These are phyloP conservation scores for Seira musarum DNA, from an alignment of 2,888 invertebrate species.

Conservation along the genomic window DNA sequence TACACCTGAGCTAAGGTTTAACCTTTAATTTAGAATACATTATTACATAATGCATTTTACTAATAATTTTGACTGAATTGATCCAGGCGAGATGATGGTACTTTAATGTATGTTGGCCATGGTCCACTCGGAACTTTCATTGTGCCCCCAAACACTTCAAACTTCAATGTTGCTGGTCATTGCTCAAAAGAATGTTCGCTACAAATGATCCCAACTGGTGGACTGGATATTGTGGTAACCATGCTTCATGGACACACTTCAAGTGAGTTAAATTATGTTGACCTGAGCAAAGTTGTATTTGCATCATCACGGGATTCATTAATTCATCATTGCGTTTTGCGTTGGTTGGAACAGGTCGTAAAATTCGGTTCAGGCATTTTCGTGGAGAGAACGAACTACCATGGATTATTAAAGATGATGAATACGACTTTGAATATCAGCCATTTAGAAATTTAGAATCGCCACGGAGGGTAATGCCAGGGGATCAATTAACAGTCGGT, in stretches of 20 bases:
- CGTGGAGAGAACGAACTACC: slow-evolving; percentile 26
- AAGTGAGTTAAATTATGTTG: too few species aligned
- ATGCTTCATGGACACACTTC: slow-evolving; percentile 42
- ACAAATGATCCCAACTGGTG: slow-evolving; percentile 19
- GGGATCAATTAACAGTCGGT: slow-evolving; percentile 38
- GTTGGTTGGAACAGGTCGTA: slow-evolving; percentile 3
- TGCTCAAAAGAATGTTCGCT: slow-evolving; percentile 32
- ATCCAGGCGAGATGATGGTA: too few species aligned
- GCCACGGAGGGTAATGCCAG: slow-evolving; percentile 6
- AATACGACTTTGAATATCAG: slow-evolving; percentile 43
- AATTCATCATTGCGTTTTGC: background rate
- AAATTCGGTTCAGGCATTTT: slow-evolving; percentile 31
- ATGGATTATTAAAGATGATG: slow-evolving; percentile 12
- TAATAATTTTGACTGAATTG: too few species aligned
- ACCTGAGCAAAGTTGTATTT: too few species aligned
- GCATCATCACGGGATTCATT: too few species aligned
- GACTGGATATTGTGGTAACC: slow-evolving; percentile 34
- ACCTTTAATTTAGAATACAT: background rate
- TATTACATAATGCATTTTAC: background rate
- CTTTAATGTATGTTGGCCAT: background rate
- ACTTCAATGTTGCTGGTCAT: slow-evolving; percentile 34
- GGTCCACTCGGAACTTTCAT: slow-evolving; percentile 15
- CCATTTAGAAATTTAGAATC: slow-evolving; percentile 5
- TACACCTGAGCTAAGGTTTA: slow-evolving; percentile 30
- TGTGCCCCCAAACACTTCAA: slow-evolving; percentile 21